Evolutionary conservation across 2,113 vertebrate species (phyloP).

Genomic region (Sapajus apella): DNA sequence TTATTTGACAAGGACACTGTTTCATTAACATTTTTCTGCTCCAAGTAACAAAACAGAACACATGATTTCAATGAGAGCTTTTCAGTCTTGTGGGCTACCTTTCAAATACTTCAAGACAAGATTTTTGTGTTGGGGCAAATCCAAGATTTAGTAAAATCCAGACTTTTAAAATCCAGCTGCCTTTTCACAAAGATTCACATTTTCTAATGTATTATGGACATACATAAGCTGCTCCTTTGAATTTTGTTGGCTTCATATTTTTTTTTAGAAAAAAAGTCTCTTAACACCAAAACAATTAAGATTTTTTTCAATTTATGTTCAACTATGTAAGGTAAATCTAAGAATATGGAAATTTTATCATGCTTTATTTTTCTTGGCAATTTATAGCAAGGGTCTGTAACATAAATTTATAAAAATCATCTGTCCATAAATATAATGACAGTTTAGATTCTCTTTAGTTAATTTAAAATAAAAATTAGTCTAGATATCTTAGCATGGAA

Average conservation of each 20-base stretch:
- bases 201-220: slow-evolving; percentile 9
- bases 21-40: slow-evolving; percentile 49
- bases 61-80: slow-evolving; percentile 27
- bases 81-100: slow-evolving; percentile 44
- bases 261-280: slow-evolving; percentile 24
- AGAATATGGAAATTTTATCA: background rate
- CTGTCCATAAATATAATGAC: background rate
- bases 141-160: slow-evolving; percentile 37
- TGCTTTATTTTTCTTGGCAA: background rate
- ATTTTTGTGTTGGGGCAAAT: slow-evolving; percentile 22
- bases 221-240: background rate
- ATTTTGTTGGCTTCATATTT: slow-evolving; percentile 27
- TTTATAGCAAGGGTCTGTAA: background rate
- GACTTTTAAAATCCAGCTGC: slow-evolving; percentile 12
- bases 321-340: slow-evolving; percentile 28
- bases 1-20: slow-evolving; percentile 50
- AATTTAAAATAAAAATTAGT: slow-evolving; percentile 29
- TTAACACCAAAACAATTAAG: background rate
- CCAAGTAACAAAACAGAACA: slow-evolving; percentile 40
- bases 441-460: background rate
- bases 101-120: slow-evolving; percentile 15
- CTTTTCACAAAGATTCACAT: slow-evolving; percentile 30
- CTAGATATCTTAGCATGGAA: background rate
- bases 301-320: slow-evolving; percentile 26
- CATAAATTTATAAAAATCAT: background rate